Evolutionary conservation across 2,888 invertebrate genomes (phyloP), one percentile per base, ranked within the genome.

Genomic region (Tetramorium bicarinatum): DNA sequence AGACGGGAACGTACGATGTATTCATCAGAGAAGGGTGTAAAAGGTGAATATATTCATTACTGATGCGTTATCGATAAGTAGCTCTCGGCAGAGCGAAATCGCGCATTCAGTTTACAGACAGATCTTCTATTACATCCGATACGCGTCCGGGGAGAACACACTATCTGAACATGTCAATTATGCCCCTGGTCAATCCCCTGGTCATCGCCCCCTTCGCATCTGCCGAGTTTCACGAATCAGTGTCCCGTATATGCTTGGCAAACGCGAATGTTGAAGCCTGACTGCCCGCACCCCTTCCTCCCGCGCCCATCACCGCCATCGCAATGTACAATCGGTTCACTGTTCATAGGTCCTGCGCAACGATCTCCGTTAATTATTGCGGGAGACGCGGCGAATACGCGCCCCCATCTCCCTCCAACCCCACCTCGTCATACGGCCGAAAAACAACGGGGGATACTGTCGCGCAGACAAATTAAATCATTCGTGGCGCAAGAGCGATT

Each of bases 161-260:
- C 83, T 86, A 87, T 90, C 87, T 90, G 90, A 90, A 89, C 90
- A 80, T 87, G 90, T 90, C 90, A 90, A 89, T 90, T 90, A 90
- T 87, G 87, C 84, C 84, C 81, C 87, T 64, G 89, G 87, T 90
- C 88, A 85, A 90, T 85, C 87, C 90, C 87, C 84, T 87, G 77
- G 89, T 85, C 86, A 87, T 85, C 87, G 86, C 54, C 64, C 79
- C 74, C 84, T 66, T 80, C 81, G 79, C 89, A 90, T 90, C 89
- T 90, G 89, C 85, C 89, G 88, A 86, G 88, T 88, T 90, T 90
- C 89, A 87, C 88, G 80, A 85, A 66, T 88, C 88, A 80, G 86
- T 83, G 72, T 88, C 56, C 79, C 83, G 66, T 77, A 67, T 77
- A 67, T 80, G 75, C 83, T 83, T 59, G 77, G 84, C 86, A 88